phyloP scores from a whole-genome alignment of 1,140 invertebrate species.

The Mercenaria mercenaria region DNA sequence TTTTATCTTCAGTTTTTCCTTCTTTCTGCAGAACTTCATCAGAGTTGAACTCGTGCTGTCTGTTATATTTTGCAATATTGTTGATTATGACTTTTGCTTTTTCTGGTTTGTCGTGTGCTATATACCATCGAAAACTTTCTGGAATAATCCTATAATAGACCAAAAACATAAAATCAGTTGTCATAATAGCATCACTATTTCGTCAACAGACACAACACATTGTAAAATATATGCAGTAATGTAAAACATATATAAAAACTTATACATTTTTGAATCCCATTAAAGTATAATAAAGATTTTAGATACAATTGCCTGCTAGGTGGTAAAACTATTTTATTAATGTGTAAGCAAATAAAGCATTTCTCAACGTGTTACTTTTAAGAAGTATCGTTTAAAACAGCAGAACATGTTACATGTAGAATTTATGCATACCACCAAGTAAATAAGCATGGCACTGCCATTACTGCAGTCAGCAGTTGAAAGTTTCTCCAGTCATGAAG shows the following conservation, averaged over 20 bases:
- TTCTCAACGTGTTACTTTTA: too few relatives aligned
- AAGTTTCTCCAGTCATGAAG: conserved; percentile 21
- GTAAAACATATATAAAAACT: neutral
- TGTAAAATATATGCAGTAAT: neutral
- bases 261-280: neutral
- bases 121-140: conserved; percentile 40
- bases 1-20: neutral
- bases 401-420: too few relatives aligned
- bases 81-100: neutral
- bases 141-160: conserved; percentile 5
- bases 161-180: neutral
- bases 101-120: conserved; percentile 5
- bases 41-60: neutral
- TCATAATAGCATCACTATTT: neutral
- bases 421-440: conserved; percentile 40
- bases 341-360: too few relatives aligned
- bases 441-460: neutral
- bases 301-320: too few relatives aligned
- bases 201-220: neutral
- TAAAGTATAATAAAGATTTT: neutral
- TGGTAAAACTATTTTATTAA: too few relatives aligned
- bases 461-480: neutral
- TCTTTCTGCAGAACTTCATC: neutral
- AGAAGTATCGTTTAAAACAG: too few relatives aligned
- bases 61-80: conserved; percentile 10